Conservation (phyloP, 30 jellyfish, hydroid and myxozoan genomes). For the Aurelia aurita region DNA sequence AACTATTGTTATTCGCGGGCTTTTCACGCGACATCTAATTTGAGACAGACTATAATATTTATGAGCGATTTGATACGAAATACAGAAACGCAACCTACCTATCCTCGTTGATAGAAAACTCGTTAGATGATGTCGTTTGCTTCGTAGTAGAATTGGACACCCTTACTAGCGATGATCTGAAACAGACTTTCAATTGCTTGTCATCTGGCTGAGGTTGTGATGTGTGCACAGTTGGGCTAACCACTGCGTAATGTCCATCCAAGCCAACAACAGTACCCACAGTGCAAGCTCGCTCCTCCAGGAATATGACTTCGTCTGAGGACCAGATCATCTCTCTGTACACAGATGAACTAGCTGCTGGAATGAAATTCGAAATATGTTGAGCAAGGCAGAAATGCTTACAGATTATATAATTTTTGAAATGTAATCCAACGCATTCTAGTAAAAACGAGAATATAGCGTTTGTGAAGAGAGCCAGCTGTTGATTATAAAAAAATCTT, state of each 20-base stretch:
- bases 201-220: neutral
- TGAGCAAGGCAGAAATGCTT: neutral
- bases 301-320: slow-evolving; percentile 64
- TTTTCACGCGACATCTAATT: too few relatives aligned
- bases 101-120: slow-evolving; percentile 41
- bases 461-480: too few relatives aligned
- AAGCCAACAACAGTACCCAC: slow-evolving; percentile 55
- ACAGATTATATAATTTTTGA: too few relatives aligned
- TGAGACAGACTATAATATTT: too few relatives aligned
- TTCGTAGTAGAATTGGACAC: slow-evolving; percentile 23
- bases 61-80: too few relatives aligned
- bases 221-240: slow-evolving; percentile 4
- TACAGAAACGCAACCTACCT: too few relatives aligned
- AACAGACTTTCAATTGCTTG: slow-evolving; percentile 69
- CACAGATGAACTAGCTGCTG: slow-evolving; percentile 2
- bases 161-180: slow-evolving; percentile 68
- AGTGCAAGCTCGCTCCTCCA: slow-evolving; percentile 68
- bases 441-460: too few relatives aligned
- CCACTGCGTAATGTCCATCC: slow-evolving; percentile 67
- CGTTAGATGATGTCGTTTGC: neutral
- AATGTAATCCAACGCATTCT: too few relatives aligned
- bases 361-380: neutral
- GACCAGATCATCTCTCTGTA: slow-evolving; percentile 55
- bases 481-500: neutral
- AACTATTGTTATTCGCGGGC: too few relatives aligned